Evolutionary conservation across 2,888 invertebrate genomes (phyloP).

Genomic region (Boloria selene): DNA sequence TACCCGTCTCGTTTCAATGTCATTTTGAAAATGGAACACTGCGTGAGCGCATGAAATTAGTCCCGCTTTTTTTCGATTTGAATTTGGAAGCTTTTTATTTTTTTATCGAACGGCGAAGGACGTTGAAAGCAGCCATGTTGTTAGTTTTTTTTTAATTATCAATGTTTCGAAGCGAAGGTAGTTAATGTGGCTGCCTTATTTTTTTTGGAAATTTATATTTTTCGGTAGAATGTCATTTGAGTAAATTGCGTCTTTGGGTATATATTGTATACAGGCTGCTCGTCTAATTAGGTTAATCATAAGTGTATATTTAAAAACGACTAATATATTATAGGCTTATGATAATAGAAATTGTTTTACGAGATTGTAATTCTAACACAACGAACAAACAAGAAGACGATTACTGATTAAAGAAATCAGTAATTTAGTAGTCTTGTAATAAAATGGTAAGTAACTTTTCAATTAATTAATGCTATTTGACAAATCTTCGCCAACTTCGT

Average conservation of each 20-base stretch:
- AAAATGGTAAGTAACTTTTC: too few relatives aligned
- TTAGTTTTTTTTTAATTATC: conserved; percentile 66
- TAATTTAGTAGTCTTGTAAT: too few relatives aligned
- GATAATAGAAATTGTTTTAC: too few relatives aligned
- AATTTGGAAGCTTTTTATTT: conserved; percentile 67
- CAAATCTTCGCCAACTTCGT: too few relatives aligned
- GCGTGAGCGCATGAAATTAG: conserved; percentile 77
- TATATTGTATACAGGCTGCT: conserved; percentile 30
- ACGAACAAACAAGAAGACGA: too few relatives aligned
- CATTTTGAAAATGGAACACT: conserved; percentile 74
- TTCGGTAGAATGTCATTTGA: conserved; percentile 64
- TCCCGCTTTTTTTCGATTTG: conserved; percentile 74
- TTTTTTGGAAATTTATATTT: conserved; percentile 44
- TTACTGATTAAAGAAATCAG: too few relatives aligned
- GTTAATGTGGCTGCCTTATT: conserved; percentile 44
- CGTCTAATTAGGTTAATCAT: neutral
- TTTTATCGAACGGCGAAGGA: conserved; percentile 54
- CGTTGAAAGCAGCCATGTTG: conserved; percentile 70
- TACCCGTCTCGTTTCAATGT: conserved; percentile 51
- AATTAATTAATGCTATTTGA: too few relatives aligned
- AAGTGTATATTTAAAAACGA: neutral
- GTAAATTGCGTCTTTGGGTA: conserved; percentile 51
- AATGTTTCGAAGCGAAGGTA: conserved; percentile 51
- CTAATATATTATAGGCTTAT: too few relatives aligned
- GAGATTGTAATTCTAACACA: too few relatives aligned